Evolutionary conservation across 2,888 invertebrate genomes (phyloP), one percentile per base, ranked within the genome.

Genomic region (Crossocerus cetratus): DNA sequence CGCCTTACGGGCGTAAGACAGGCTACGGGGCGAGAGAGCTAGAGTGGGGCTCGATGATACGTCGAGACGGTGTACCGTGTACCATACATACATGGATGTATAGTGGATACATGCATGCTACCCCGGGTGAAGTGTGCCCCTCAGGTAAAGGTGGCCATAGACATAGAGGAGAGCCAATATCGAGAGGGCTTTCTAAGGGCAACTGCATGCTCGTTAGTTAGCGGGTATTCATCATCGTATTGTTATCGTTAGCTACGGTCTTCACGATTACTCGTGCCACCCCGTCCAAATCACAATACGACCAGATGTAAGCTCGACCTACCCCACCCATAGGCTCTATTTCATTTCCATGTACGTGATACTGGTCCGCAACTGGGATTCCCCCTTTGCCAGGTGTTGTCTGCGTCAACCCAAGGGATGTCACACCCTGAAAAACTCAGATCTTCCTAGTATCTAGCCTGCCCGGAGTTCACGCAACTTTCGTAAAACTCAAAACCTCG

Each of bases 151-250:
- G 42, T 64, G 64, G 67, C 65, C 71, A 72, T 73, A 68, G 72
- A 71, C 5, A 32, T 4, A 32, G 32, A 32, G 71, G 68, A 60
- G 77, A 32, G 32, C 8, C 69, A 72, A 81, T 79, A 77, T 68
- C 76, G 68, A 71, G 80, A 73, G 73, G 74, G 69, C 74, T 72
- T 79, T 80, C 78, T 69, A 73, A 78, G 69, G 75, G 81, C 32
- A 78, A 80, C 81, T 83, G 82, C 81, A 83, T 72, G 83, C 77
- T 86, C 81, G 84, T 85, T 86, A 85, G 85, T 86, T 87, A 83
- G 83, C 72, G 81, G 75, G 82, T 83, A 88, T 88, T 87, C 86
- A 86, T 84, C 82, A 84, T 83, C 79, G 85, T 80, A 86, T 87
- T 88, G 86, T 88, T 86, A 83, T 77, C 81, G 82, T 84, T 83